Evolutionary conservation across 1,140 invertebrate species (phyloP), one percentile per base, ranked within the genome.

Genomic region (Elymnias hypermnestra): DNA sequence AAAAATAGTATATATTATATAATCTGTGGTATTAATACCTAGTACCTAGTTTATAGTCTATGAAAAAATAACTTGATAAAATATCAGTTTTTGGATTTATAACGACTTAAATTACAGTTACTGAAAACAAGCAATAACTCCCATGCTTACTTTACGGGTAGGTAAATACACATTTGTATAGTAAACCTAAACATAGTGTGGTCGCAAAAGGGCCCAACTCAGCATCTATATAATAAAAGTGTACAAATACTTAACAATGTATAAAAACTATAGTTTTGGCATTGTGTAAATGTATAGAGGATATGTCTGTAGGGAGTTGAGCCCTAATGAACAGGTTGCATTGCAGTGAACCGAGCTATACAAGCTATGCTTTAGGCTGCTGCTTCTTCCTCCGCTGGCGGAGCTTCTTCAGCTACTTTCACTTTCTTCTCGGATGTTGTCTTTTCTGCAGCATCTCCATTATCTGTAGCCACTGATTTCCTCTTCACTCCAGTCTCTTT

Each of bases 341-440:
- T 81, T 85, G 78, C 82, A 78, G 77, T 79, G 74, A 76, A 83
- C 78, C 77, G 76, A 82, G 37, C 53, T 50, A 53, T 19, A 53
- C 26, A 25, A 29, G 39, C 19, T 21, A 6, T 21, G 25, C 31
- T 60, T 90, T 92, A 92, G 85, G 91, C 91, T 53, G 87, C 88
- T 42, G 90, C 88, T 72, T 92, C 89, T 45, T 91, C 88, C 13
- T 89, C 90, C 19, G 87, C 86, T 9, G 88, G 85, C 6, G 87
- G 87, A 29, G 66, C 74, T 51, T 91, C 89, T 12, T 92, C 91
- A 1, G 89, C 90, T 15, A 93, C 76, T 84, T 92, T 93, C 41
- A 90, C 89, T 57, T 93, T 93, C 76, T 93, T 93, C 60, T 92
- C 91, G 9, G 90, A 91, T 57, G 89, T 90, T 9, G 88, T 89